Percentiles rank a stretch among this genome's conserved stretches.
These are phyloP conservation scores for Acanthisitta chloris DNA, from an alignment of 2,113 vertebrate genomes.

Conservation along the genomic window DNA sequence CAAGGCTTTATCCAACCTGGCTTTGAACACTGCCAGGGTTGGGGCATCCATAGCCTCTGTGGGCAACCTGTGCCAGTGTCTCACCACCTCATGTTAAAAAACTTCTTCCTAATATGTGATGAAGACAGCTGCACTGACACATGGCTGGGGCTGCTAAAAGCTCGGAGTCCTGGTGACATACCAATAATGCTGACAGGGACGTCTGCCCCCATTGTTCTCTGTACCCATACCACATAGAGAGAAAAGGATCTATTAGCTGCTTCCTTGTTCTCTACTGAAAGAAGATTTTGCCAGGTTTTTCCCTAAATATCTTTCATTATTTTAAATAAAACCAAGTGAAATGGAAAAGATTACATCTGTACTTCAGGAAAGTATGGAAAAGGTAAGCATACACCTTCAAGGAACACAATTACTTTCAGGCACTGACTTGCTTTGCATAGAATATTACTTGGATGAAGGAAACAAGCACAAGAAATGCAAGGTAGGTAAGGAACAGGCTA, in stretches of 20 bases:
- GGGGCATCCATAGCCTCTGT: no score
- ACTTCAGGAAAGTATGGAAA: neutral
- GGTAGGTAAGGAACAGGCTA: neutral
- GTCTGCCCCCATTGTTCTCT: neutral
- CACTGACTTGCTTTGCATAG: neutral
- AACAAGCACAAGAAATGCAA: neutral
- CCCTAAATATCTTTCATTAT: neutral
- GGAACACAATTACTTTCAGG: neutral
- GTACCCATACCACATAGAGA: neutral
- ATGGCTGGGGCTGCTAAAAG: neutral
- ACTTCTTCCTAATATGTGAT: no score
- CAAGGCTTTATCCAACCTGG: no score
- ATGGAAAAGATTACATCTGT: neutral
- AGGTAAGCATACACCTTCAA: neutral
- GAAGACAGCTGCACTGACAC: neutral
- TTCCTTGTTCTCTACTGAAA: neutral
- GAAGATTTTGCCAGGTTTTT: neutral
- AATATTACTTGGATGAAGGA: neutral
- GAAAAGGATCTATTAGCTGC: neutral
- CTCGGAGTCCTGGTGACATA: neutral
- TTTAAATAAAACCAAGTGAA: conserved; percentile 8
- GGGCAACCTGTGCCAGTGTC: no score
- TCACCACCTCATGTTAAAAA: no score
- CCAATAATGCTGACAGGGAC: neutral
- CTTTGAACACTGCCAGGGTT: no score